Evolutionary conservation across 1,140 invertebrate genomes (phyloP).

Genomic region (Cyclina sinensis): DNA sequence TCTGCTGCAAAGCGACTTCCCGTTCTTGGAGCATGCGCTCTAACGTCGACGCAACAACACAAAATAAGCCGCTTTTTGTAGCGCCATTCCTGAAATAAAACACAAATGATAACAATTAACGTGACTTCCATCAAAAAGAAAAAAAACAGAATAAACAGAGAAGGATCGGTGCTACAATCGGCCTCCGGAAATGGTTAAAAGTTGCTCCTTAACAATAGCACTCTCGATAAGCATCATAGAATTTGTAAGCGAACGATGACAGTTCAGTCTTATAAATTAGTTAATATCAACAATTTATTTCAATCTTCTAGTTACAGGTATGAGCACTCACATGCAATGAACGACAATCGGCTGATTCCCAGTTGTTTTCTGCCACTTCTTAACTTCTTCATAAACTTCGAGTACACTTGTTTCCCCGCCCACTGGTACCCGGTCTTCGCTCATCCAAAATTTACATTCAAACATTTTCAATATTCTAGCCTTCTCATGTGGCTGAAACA

Average conservation of each 20-base stretch:
- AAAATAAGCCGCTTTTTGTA: slow-evolving; percentile 83
- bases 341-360: slow-evolving; percentile 72
- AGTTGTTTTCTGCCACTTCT: slow-evolving; percentile 71
- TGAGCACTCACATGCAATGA: slow-evolving; percentile 76
- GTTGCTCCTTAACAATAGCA: too few relatives aligned
- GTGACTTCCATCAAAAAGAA: too few relatives aligned
- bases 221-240: too few relatives aligned
- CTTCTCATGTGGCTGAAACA: slow-evolving; percentile 56
- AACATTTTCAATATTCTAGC: slow-evolving; percentile 61
- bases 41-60: slow-evolving; percentile 80
- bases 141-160: too few relatives aligned
- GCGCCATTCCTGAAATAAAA: slow-evolving; percentile 85
- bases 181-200: too few relatives aligned
- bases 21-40: slow-evolving; percentile 85
- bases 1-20: slow-evolving; percentile 86
- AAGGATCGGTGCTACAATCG: too few relatives aligned
- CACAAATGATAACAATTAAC: too few relatives aligned
- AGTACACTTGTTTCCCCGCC: slow-evolving; percentile 58
- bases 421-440: slow-evolving; percentile 34
- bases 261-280: too few relatives aligned
- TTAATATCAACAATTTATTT: too few relatives aligned
- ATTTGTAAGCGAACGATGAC: too few relatives aligned
- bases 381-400: slow-evolving; percentile 69
- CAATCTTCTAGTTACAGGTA: too few relatives aligned
- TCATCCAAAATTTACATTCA: slow-evolving; percentile 67